A percentile compares a stretch with the other conserved stretches of the same genome.
Evolutionary conservation across 2,888 invertebrate species (phyloP).

Genomic region (Anodontia alba): DNA sequence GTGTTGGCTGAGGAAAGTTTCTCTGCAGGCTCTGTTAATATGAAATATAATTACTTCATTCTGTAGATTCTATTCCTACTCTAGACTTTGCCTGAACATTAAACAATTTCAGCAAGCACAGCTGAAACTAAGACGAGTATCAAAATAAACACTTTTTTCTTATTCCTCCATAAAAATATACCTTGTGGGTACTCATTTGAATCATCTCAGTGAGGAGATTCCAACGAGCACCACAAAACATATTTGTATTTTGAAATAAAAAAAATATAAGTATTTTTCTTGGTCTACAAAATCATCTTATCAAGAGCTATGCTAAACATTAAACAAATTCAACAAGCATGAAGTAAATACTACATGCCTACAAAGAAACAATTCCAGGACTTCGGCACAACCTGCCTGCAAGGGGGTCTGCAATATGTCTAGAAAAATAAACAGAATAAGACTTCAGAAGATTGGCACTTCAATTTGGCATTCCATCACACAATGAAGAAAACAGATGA

Average conservation of each 20-base stretch:
- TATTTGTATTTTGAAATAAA: not conserved
- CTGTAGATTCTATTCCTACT: too few relatives aligned
- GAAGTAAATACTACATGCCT: not conserved
- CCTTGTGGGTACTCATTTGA: not conserved
- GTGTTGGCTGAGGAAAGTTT: too few relatives aligned
- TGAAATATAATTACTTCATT: too few relatives aligned
- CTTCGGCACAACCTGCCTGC: not conserved
- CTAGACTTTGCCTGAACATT: too few relatives aligned
- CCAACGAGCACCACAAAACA: not conserved
- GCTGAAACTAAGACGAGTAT: too few relatives aligned
- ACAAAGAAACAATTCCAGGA: slow-evolving; percentile 13
- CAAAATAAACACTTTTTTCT: too few relatives aligned
- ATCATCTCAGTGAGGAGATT: not conserved
- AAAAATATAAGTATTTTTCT: not conserved
- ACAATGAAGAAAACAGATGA: slow-evolving; percentile 11
- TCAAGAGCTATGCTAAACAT: not conserved
- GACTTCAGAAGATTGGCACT: not conserved
- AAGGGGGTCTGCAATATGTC: slow-evolving; percentile 19
- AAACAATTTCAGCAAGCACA: too few relatives aligned
- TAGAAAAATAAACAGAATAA: slow-evolving; percentile 20
- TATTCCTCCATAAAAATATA: not conserved
- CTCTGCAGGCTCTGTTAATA: too few relatives aligned
- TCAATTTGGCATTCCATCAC: not conserved
- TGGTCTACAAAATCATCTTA: not conserved
- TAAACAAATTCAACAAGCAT: not conserved